Conservation (phyloP, 2,113 vertebrate genomes). For the Platysteira castanea region DNA sequence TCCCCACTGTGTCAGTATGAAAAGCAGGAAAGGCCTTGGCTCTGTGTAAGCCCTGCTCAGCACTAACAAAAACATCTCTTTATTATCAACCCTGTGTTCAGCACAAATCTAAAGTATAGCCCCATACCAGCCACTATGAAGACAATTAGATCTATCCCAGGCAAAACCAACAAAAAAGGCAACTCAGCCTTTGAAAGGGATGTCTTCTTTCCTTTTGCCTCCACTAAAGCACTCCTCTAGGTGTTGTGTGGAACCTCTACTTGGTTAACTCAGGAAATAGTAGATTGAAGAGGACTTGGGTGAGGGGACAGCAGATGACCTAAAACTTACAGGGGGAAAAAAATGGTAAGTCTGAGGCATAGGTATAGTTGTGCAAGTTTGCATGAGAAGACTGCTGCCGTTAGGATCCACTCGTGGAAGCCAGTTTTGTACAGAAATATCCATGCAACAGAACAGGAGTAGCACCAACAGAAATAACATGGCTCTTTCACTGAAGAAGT, state of each 20-base stretch:
- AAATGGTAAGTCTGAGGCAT: background rate
- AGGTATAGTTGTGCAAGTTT: background rate
- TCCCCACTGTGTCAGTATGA: rapidly evolving
- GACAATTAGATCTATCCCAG: background rate
- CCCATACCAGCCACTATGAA: background rate
- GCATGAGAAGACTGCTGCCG: background rate
- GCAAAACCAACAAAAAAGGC: background rate
- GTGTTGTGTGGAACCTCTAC: background rate
- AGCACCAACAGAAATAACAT: background rate
- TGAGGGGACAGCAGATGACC: background rate
- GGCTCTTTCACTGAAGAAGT: background rate
- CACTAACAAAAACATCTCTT: background rate
- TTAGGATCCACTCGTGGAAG: background rate
- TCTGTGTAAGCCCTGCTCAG: background rate
- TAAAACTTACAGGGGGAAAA: background rate
- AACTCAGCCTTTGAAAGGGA: background rate
- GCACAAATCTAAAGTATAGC: background rate
- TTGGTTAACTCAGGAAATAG: background rate
- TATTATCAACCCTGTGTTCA: background rate
- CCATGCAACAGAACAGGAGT: background rate
- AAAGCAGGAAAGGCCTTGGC: background rate
- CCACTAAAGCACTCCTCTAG: background rate
- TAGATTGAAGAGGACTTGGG: background rate
- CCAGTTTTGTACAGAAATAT: background rate
- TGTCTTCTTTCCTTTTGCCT: background rate